Conservation (phyloP, 2,888 invertebrate species). For the Orgyia antiqua region DNA sequence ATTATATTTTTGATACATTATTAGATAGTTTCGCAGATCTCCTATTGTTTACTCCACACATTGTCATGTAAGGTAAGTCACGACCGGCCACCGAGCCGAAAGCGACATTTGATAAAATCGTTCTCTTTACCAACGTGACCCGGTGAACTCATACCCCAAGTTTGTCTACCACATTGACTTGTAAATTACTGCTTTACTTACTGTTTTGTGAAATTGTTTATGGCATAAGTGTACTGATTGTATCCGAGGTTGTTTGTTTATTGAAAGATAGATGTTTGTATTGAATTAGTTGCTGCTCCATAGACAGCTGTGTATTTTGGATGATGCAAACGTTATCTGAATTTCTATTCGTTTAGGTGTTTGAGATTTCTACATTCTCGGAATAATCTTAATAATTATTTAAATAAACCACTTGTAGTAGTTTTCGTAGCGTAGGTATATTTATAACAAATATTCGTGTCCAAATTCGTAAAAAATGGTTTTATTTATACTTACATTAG, state of each 20-base stretch:
- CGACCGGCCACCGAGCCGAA: slow-evolving; percentile 68
- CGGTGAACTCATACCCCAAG: slow-evolving; percentile 42
- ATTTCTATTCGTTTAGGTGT: too few relatives aligned
- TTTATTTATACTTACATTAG: too few relatives aligned
- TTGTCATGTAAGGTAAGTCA: slow-evolving; percentile 70
- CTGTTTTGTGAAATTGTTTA: slow-evolving; percentile 7
- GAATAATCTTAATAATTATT: too few relatives aligned
- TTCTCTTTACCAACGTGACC: slow-evolving; percentile 63
- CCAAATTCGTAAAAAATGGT: too few relatives aligned
- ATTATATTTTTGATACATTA: too few relatives aligned
- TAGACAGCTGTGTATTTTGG: too few relatives aligned
- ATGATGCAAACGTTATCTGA: too few relatives aligned
- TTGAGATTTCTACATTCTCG: too few relatives aligned
- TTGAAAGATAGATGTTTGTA: slow-evolving; percentile 6
- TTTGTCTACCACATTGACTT: slow-evolving; percentile 41
- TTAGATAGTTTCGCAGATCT: slow-evolving; percentile 10
- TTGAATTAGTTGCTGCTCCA: slow-evolving; percentile 1
- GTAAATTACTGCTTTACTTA: slow-evolving; percentile 27
- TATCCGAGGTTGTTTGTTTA: slow-evolving; percentile 5
- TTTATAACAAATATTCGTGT: too few relatives aligned
- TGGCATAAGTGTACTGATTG: slow-evolving; percentile 7
- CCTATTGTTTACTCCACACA: slow-evolving; percentile 20
- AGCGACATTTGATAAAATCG: slow-evolving; percentile 72
- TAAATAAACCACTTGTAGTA: too few relatives aligned
- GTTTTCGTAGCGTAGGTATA: too few relatives aligned